Base-by-base conservation (phyloP, 2,888 invertebrate genomes). In the Drosophila niveifrons region DNA sequence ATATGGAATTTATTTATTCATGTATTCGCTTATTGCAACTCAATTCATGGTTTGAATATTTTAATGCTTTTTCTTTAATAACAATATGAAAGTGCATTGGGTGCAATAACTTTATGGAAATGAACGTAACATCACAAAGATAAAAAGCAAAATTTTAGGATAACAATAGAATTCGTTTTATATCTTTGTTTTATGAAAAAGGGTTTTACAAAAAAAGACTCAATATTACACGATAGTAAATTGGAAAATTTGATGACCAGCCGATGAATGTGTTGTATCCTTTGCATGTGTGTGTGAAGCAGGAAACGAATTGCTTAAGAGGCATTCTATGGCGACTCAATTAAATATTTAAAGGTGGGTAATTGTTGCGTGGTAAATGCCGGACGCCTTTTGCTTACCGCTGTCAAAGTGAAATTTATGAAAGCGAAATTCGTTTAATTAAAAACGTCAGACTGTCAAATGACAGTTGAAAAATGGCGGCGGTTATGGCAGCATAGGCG, bases 401-500 rank as follows among this genome's bases (percentile, higher is more conserved):
- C 80, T 82, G 86, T 83, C 82, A 85, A 85, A 79, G 75, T 77
- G 64, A 70, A 83, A 88, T 85, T 85, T 85, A 83, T 85, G 80
- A 88, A 82, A 82, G 68, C 65, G 67, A 78, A 88, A 67, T 82
- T 82, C 83, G 61, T 82, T 83, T 86, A 83, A 83, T 83, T 83
- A 86, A 85, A 85, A 85, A 75, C 47, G 79, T 70, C 75, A 61
- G 58, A 17, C 71, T 43, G 55, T 46, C 55, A 56, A 72, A 62
- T 65, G 84, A 55, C 66, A 62, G 77, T 66, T 74, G 63, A 77
- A 64, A 77, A 77, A 80, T 80, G 62, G 47, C 66, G 51, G 15
- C 29, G 28, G 9, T 48, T 46, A 43, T 23, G 50, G 36, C 11
- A 9, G 9, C 13, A 15, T 7, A n/a, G 18, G 18, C 13, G 55